Base-by-base conservation (phyloP, 2,113 vertebrate genomes). In the Aptenodytes patagonicus region DNA sequence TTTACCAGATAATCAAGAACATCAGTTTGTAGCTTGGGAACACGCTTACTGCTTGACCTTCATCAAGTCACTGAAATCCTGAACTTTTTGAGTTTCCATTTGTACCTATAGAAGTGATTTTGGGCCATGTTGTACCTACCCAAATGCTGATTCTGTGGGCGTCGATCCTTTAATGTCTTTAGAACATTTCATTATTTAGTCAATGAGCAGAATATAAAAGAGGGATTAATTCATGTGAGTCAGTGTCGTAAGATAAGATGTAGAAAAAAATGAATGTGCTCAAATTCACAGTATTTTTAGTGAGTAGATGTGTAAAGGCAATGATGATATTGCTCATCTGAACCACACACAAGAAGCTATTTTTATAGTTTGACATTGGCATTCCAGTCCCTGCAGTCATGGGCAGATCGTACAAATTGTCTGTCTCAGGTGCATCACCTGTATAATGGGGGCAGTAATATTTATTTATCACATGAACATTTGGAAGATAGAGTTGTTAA, bases 101-200 rank as follows among this genome's bases (percentile, higher is more conserved):
- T 83, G 24, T 80, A 86, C 83, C 36, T 89, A 36, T 44, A 66
- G 64, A 94, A 83, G 6, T 54, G 31, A 83, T 90, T 94, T 82
- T 94, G 42, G 91, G 31, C 61, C 38, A 6, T 92, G 65, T 87
- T 93, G 57, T 82, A 75, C 69, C 72, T 94, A 71, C 64, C 42
- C 19, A 91, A 94, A 78, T 86, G 44, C 38, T 4, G 10, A 1
- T 95, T 88, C 72, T 78, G 72, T 95, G 69, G 83, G 64, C 8
- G 64, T 92, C 2, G 0, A 57, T 92, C 55, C 38, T 73, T 95
- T 79, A 95, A 54, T 66, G 36, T 90, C 78, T 80, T 84, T 49
- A 68, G 76, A 95, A 89, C 29, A 62, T 91, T 89, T 62, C 46
- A 89, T 95, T 95, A 81, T 87, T 95, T 92, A 92, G 89, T 95